Base-by-base conservation (phyloP, 2,797 vertebrate species). In the Labroides dimidiatus region DNA sequence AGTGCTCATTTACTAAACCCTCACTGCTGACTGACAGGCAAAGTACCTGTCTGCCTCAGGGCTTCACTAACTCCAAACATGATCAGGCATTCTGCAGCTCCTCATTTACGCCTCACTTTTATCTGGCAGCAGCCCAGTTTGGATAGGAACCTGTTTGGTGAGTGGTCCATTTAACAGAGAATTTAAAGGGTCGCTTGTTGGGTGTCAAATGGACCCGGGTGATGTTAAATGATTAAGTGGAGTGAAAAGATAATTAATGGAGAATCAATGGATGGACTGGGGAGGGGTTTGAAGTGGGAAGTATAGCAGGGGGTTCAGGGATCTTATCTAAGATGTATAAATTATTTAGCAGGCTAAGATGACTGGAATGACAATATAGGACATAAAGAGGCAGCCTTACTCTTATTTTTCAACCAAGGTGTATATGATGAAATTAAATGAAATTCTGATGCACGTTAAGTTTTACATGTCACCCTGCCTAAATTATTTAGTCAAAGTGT, bases 221-320 rank as follows among this genome's bases (percentile, higher is more conserved):
- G 66, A 84, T 74, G 78, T 85, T 93, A 85, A 93, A 87, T 93
- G 93, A 94, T 92, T 93, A 89, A 95, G 86, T 77, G 88, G 91
- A 91, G 83, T 76, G 81, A 91, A 92, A 93, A 93, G 88, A 92
- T 93, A 94, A 93, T 94, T 93, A 94, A 94, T 93, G 90, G 87
- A 85, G 87, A 94, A 93, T 94, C 93, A 91, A 94, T 93, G 90
- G 86, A 90, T 88, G 91, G 90, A 86, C 74, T 71, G 64, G 79
- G 81, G 81, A 87, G 76, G 68, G 75, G 77, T 73, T 62, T 44
- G 77, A 20, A 68, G 64, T 85, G 71, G 76, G 70, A 87, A 74
- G 75, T 81, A 90, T 77, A 71, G 80, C 60, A 43, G 72, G 77
- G 76, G 76, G 70, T 82, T 86, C 64, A 75, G 82, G 77, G 83